Evolutionary conservation across 1,140 invertebrate species (phyloP).

Genomic region (Brachionus calyciflorus): DNA sequence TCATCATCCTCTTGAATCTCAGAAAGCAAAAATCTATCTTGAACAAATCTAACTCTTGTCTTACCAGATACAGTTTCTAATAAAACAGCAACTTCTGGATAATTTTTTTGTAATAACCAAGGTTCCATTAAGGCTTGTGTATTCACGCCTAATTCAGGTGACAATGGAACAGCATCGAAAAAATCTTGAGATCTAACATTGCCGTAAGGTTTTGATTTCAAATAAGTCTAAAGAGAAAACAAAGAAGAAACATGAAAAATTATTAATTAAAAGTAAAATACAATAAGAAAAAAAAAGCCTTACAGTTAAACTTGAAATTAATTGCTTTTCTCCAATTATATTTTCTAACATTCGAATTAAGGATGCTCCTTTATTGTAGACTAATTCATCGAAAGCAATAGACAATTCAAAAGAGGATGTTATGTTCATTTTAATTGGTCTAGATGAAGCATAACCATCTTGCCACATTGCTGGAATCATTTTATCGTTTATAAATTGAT

Average conservation of each 20-base stretch:
- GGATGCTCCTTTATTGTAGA: constrained; percentile 23
- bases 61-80: background rate
- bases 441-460: constrained; percentile 7
- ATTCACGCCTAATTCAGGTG: background rate
- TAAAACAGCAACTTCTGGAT: constrained; percentile 44
- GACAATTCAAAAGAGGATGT: background rate
- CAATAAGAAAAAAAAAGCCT: background rate
- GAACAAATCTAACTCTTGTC: constrained; percentile 8
- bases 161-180: background rate
- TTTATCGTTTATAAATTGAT: constrained; percentile 29
- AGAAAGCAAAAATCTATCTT: constrained; percentile 20
- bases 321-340: background rate
- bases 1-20: constrained; percentile 16
- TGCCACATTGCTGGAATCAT: constrained; percentile 31
- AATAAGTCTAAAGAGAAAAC: background rate
- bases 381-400: background rate
- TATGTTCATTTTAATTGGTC: background rate
- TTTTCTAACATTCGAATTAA: constrained; percentile 36
- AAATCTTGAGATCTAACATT: background rate
- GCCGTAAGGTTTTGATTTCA: constrained; percentile 21
- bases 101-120: constrained; percentile 38
- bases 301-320: background rate
- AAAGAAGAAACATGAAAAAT: background rate
- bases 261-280: too few relatives aligned
- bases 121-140: constrained; percentile 9